phyloP scores from a whole-genome alignment of 2,888 invertebrate species.

The Drosophila rubida region DNA sequence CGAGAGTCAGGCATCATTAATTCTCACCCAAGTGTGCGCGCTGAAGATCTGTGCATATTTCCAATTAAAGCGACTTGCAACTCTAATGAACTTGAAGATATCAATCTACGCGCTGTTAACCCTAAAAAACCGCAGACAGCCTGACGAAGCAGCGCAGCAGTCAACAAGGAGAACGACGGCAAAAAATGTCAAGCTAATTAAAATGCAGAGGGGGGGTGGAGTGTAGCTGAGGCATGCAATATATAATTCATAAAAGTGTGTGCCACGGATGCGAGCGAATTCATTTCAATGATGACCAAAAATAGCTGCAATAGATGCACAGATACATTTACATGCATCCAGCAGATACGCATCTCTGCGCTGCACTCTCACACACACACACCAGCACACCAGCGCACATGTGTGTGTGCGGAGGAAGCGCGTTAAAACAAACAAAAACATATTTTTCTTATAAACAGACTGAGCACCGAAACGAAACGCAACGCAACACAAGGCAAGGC shows the following conservation, averaged over 20 bases:
- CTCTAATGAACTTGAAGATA: constrained; percentile 81
- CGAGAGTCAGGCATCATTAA: constrained; percentile 71
- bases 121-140: constrained; percentile 64
- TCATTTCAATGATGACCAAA: constrained; percentile 65
- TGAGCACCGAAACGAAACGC: constrained; percentile 36
- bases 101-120: constrained; percentile 80
- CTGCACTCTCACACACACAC: constrained; percentile 34
- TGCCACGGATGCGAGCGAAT: constrained; percentile 46
- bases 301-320: constrained; percentile 41
- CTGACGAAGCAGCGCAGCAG: constrained; percentile 24
- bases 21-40: constrained; percentile 73
- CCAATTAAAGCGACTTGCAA: constrained; percentile 78
- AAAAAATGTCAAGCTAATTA: constrained; percentile 76
- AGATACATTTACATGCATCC: constrained; percentile 44
- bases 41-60: constrained; percentile 66
- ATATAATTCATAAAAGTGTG: constrained; percentile 55
- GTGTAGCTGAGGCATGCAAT: constrained; percentile 36
- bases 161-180: constrained; percentile 14
- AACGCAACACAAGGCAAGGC: too few relatives aligned
- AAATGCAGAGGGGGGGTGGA: constrained; percentile 38
- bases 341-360: constrained; percentile 66
- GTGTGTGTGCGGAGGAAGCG: constrained; percentile 62
- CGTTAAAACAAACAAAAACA: constrained; percentile 78
- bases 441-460: constrained; percentile 79
- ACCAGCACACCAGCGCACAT: constrained; percentile 43